phyloP scores from a whole-genome alignment of 1,140 invertebrate genomes.

The Temnothorax curvispinosus region DNA sequence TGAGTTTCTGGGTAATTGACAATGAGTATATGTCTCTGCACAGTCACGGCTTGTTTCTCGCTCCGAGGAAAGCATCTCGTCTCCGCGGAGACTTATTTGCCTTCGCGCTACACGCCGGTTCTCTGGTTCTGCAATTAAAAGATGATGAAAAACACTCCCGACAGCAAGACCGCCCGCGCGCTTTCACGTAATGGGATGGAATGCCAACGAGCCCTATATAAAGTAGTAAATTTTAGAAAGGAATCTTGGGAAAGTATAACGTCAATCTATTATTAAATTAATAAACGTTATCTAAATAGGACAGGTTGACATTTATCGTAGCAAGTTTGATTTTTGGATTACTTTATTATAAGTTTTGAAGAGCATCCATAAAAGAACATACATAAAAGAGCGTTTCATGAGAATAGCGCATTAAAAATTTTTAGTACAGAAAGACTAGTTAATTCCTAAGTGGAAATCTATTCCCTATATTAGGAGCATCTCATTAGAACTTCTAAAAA shows the following conservation, averaged over 20 bases:
- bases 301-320: background rate
- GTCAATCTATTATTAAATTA: background rate
- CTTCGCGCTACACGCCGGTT: background rate
- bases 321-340: background rate
- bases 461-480: background rate
- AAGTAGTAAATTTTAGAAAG: background rate
- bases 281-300: background rate
- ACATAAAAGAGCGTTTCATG: background rate
- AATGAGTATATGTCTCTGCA: constrained; percentile 48
- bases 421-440: background rate
- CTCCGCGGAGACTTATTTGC: constrained; percentile 36
- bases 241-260: background rate
- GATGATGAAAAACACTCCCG: constrained; percentile 2
- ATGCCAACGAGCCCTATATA: constrained; percentile 5
- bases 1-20: constrained; percentile 61
- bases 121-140: constrained; percentile 1
- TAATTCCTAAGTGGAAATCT: background rate
- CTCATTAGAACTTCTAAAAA: background rate
- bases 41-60: constrained; percentile 65
- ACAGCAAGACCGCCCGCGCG: background rate
- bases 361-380: background rate
- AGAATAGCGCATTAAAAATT: background rate
- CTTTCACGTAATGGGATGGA: background rate
- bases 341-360: background rate
- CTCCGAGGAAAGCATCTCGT: constrained; percentile 50